Evolutionary conservation across 1,140 invertebrate species (phyloP), one percentile per base, ranked within the genome.

Genomic region (Xylocopa sonorina): DNA sequence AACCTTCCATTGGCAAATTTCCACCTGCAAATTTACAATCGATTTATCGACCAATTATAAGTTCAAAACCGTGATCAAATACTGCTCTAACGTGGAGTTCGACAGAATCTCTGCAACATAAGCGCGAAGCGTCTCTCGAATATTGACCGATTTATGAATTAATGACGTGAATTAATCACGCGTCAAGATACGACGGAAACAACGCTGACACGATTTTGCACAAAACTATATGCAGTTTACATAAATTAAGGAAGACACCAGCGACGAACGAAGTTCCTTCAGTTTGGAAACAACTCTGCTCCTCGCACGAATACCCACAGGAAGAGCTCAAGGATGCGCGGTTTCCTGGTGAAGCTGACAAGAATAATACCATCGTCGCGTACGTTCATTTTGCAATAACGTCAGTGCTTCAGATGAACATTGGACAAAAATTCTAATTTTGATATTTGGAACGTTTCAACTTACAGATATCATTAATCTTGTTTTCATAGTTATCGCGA

Each of bases 241-340:
- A 75, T 82, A 69, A 82, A 82, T 82, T 82, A 51, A 38, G 29
- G 29, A 29, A 62, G 55, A 18, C 18, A 27, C 32, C 1, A 43
- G 14, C 32, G 10, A 16, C 46, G 69, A 79, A 69, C 57, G 55
- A n/a, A 73, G 21, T 64, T 71, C 18, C 6, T 1, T 53, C 16
- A 38, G 46, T 57, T 58, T 78, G 57, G 24, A 46, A 55, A 69
- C 29, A 27, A 55, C 41, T 16, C 50, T 16, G 4, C 6, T n/a
- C 27, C 10, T 29, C 27, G n/a, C 24, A 32, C 12, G 21, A 75
- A 27, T 32, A 68, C 12, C 29, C 27, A 41, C 34, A 29, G 9
- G 41, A 57, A 48, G 24, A 29, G 41, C 29, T 51, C 16, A 51
- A 2, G 63, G 41, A 50, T 34, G 6, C n/a, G n/a, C n/a, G n/a